Evolutionary conservation across 2,113 vertebrate species (phyloP).

Genomic region (Scatophagus argus): DNA sequence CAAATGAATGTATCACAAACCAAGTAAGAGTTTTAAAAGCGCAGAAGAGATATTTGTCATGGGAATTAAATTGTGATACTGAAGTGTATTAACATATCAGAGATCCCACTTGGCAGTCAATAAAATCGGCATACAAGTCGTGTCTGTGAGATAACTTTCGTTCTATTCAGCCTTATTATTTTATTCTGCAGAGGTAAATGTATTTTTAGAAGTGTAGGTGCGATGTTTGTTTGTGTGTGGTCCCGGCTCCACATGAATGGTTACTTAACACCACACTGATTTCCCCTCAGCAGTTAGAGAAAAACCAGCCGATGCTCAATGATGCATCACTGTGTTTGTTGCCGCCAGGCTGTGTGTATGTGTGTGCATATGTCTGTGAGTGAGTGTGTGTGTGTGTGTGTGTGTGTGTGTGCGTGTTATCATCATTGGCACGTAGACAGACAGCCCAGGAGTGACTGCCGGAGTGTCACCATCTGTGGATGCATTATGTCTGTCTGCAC

Average conservation of each 20-base stretch:
- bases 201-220: slow-evolving; percentile 63
- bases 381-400: slow-evolving; percentile 35
- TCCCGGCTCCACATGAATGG: slow-evolving; percentile 76
- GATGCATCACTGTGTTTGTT: slow-evolving; percentile 72
- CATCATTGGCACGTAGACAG: slow-evolving; percentile 71
- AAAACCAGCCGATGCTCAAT: slow-evolving; percentile 77
- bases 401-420: slow-evolving; percentile 45
- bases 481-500: slow-evolving; percentile 72
- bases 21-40: slow-evolving; percentile 59
- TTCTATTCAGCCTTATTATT: slow-evolving; percentile 53
- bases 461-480: slow-evolving; percentile 80
- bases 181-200: slow-evolving; percentile 37
- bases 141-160: slow-evolving; percentile 40
- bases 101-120: slow-evolving; percentile 27
- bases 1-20: slow-evolving; percentile 66
- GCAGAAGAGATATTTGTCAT: slow-evolving; percentile 58
- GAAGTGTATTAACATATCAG: slow-evolving; percentile 56
- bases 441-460: slow-evolving; percentile 73
- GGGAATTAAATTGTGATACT: slow-evolving; percentile 64
- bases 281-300: slow-evolving; percentile 76
- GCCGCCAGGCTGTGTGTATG: slow-evolving; percentile 58
- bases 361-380: slow-evolving; percentile 32
- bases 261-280: slow-evolving; percentile 80
- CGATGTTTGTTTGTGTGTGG: slow-evolving; percentile 75
- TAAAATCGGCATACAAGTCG: slow-evolving; percentile 21